Percentiles rank a stretch among this genome's conserved stretches.
These are phyloP conservation scores for Drosophila quadrilineata DNA, from an alignment of 1,140 invertebrate species.

Conservation along the genomic window DNA sequence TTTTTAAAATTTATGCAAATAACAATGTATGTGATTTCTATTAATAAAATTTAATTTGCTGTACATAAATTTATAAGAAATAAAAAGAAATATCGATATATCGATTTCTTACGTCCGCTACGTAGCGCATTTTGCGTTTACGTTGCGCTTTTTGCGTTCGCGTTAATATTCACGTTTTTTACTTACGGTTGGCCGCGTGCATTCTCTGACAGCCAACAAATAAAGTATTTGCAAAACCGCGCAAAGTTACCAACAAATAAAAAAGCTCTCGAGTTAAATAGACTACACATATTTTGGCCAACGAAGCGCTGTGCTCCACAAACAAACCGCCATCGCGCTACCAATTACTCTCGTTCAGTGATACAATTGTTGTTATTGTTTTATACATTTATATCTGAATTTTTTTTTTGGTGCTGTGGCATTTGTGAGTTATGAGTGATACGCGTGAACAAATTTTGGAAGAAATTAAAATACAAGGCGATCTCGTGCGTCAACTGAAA, in stretches of 20 bases:
- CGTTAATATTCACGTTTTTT: conserved; percentile 18
- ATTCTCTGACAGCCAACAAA: conserved; percentile 30
- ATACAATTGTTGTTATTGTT: conserved; percentile 22
- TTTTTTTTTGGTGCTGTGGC: conserved; percentile 36
- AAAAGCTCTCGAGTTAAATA: conserved; percentile 12
- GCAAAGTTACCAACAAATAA: conserved; percentile 16
- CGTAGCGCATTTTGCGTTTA: conserved; percentile 1
- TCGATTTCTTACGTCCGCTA: not conserved
- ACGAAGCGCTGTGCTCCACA: conserved; percentile 4
- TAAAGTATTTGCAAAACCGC: conserved; percentile 30
- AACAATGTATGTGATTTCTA: too few relatives aligned
- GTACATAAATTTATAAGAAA: too few relatives aligned
- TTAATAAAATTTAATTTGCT: too few relatives aligned
- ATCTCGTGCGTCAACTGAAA: conserved; percentile 91
- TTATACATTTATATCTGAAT: too few relatives aligned
- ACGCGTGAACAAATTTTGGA: conserved; percentile 83
- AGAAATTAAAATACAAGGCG: conserved; percentile 90
- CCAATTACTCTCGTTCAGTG: conserved; percentile 15
- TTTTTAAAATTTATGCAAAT: too few relatives aligned
- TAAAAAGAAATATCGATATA: not conserved
- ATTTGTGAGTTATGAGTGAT: conserved; percentile 81
- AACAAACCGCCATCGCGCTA: too few relatives aligned
- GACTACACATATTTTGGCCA: conserved; percentile 5
- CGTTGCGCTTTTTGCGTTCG: conserved; percentile 12
- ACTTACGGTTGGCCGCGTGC: conserved; percentile 41